A percentile compares a stretch with the other conserved stretches of the same genome.
Conservation (phyloP, 1,140 invertebrate species). For the Trichonephila clavipes region DNA sequence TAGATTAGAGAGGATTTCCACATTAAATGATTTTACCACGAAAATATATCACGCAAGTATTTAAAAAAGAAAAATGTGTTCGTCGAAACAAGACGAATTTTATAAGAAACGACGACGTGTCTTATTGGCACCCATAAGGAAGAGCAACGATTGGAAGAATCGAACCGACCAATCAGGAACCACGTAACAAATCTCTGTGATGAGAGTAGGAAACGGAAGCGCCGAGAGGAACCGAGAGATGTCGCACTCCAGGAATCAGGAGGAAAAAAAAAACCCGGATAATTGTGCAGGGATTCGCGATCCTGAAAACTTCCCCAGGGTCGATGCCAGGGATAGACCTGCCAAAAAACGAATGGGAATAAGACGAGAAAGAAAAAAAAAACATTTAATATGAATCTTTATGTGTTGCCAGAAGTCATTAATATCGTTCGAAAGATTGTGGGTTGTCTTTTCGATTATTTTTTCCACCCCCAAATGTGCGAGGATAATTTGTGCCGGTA, state of each 20-base stretch:
- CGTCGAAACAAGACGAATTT: neutral
- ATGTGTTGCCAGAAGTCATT: conserved; percentile 34
- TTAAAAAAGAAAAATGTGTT: neutral
- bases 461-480: neutral
- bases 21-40: no score
- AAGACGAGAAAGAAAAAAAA: neutral
- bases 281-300: conserved; percentile 9
- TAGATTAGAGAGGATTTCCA: no score
- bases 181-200: conserved; percentile 57
- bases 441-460: conserved; percentile 24
- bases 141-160: conserved; percentile 40
- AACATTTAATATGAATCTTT: conserved; percentile 24
- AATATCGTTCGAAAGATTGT: conserved; percentile 21
- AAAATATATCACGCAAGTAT: no score
- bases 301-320: conserved; percentile 33
- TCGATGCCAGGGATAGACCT: neutral
- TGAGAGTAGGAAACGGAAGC: conserved; percentile 67
- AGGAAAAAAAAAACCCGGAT: conserved; percentile 14
- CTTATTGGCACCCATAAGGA: neutral
- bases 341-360: neutral
- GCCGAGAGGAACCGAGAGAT: conserved; percentile 67
- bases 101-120: neutral
- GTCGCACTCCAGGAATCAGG: conserved; percentile 61
- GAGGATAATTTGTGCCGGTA: conserved; percentile 17
- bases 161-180: conserved; percentile 66